Evolutionary conservation across 1,140 invertebrate species (phyloP).

Genomic region (Ptiloglossa arizonensis): DNA sequence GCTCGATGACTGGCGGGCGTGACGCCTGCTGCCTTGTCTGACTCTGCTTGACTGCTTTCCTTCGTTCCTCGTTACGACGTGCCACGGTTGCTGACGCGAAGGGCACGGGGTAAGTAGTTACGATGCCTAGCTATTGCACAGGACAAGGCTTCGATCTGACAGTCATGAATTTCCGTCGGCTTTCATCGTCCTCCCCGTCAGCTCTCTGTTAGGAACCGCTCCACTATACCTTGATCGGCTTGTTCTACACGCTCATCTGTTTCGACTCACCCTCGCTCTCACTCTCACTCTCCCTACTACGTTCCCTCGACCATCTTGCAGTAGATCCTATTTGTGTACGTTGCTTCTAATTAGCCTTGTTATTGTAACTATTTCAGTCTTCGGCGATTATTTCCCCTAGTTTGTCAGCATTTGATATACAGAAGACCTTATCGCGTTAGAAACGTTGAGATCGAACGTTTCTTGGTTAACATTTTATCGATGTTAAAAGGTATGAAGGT

Average conservation of each 20-base stretch:
- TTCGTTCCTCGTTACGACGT: constrained; percentile 68
- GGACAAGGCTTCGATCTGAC: constrained; percentile 62
- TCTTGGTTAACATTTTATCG: no score
- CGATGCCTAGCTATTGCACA: constrained; percentile 64
- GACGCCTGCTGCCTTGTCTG: constrained; percentile 66
- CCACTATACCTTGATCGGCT: constrained; percentile 37
- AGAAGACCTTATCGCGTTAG: no score
- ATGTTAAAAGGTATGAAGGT: no score
- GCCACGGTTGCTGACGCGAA: constrained; percentile 59
- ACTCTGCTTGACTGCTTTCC: constrained; percentile 63
- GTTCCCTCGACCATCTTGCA: not conserved
- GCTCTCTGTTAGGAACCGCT: constrained; percentile 45
- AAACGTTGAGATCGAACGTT: no score
- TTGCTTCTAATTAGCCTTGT: constrained; percentile 16
- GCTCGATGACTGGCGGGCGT: constrained; percentile 75
- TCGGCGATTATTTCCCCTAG: not conserved
- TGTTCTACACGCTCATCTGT: constrained; percentile 50
- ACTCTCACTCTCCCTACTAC: not conserved
- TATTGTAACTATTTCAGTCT: not conserved
- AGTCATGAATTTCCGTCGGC: constrained; percentile 68
- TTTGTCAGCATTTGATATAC: not conserved
- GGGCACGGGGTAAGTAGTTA: constrained; percentile 56
- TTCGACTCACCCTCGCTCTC: constrained; percentile 17
- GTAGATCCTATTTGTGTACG: constrained; percentile 7
- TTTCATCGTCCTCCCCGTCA: constrained; percentile 44